Evolutionary conservation across 2,113 vertebrate species (phyloP).

Genomic region (Amblyornis subalaris): DNA sequence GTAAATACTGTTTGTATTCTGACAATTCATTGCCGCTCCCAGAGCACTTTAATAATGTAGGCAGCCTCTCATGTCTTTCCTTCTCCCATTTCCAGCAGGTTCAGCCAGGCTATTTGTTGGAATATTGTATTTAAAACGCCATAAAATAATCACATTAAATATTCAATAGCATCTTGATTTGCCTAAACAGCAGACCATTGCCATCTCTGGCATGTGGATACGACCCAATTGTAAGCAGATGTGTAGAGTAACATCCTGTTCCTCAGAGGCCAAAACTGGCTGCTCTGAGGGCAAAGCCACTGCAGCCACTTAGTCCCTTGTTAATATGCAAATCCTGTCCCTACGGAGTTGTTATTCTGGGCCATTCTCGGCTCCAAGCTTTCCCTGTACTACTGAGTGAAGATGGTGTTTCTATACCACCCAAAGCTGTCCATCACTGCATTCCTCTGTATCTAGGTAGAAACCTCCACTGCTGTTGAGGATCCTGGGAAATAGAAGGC

Average conservation of each 20-base stretch:
- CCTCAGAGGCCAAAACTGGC: neutral
- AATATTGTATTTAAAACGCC: neutral
- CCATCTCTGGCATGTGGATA: neutral
- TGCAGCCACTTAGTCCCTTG: neutral
- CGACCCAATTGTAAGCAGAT: neutral
- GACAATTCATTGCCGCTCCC: neutral
- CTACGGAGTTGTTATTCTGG: neutral
- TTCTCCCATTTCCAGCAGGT: neutral
- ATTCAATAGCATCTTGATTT: neutral
- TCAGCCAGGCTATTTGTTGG: neutral
- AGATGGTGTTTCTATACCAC: neutral
- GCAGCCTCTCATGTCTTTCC: neutral
- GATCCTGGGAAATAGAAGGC: slow-evolving; percentile 3
- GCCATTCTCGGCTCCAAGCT: neutral
- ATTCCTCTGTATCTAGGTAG: slow-evolving; percentile 22
- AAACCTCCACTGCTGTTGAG: neutral
- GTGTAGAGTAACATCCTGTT: neutral
- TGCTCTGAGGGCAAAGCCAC: neutral
- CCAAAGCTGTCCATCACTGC: neutral
- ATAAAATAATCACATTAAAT: neutral
- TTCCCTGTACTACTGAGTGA: neutral
- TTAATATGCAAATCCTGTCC: slow-evolving; percentile 32
- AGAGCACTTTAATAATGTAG: neutral
- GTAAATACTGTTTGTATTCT: neutral
- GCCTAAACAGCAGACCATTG: neutral